Percentiles rank a stretch among this genome's conserved stretches.
phyloP scores from a whole-genome alignment of 2,113 vertebrate species.

The Erythrocercus mccallii region DNA sequence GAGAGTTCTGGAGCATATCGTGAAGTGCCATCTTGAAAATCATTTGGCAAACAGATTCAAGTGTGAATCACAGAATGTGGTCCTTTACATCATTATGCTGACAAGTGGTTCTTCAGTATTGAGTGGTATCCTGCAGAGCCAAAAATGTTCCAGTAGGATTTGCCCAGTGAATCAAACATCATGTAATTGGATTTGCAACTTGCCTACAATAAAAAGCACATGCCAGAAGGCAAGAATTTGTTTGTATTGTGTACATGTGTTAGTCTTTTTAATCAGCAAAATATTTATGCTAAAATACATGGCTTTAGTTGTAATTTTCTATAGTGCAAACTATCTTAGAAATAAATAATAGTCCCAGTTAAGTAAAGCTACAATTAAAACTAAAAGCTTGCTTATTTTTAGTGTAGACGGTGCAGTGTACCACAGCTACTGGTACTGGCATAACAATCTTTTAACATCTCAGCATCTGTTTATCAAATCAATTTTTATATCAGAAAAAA shows the following conservation, averaged over 20 bases:
- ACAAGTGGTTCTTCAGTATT: slow-evolving; percentile 51
- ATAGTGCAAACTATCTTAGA: background rate
- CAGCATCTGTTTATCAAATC: background rate
- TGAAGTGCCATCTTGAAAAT: slow-evolving; percentile 15
- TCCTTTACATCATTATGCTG: slow-evolving; percentile 19
- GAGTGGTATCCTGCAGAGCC: slow-evolving; percentile 35
- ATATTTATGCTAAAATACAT: background rate
- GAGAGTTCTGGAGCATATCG: background rate
- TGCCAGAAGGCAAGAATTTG: background rate
- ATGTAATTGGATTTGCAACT: slow-evolving; percentile 35
- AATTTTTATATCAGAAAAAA: background rate
- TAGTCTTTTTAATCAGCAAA: slow-evolving; percentile 13
- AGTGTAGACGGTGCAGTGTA: background rate
- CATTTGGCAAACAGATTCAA: slow-evolving; percentile 21
- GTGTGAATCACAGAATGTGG: slow-evolving; percentile 9
- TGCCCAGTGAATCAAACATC: slow-evolving; percentile 41
- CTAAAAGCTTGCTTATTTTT: background rate
- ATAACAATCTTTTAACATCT: background rate
- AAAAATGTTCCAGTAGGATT: slow-evolving; percentile 37
- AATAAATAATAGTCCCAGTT: background rate
- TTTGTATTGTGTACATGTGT: background rate
- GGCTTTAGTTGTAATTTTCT: background rate
- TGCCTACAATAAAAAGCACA: slow-evolving; percentile 16
- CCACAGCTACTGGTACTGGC: background rate
- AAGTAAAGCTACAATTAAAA: background rate